Base-by-base conservation (phyloP, 2,888 invertebrate genomes). In the Ellobium chinense region DNA sequence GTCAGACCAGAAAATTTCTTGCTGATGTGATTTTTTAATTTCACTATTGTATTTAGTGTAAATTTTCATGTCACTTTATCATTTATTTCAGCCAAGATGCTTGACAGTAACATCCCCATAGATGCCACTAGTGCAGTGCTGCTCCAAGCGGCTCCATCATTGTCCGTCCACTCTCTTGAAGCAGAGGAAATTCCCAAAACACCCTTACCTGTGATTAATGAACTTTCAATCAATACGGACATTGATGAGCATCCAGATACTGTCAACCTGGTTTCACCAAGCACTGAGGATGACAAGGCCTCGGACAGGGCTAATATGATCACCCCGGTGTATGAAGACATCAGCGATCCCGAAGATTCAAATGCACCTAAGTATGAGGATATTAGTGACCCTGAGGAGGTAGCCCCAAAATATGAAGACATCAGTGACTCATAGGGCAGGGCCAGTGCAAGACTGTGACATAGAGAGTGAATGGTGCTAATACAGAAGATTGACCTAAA, bases 291-390 rank as follows among this genome's bases (percentile, higher is more conserved):
- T 29, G 73, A 73, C 18, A 74, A 39, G 21, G 12, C 27, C 2
- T 39, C 39, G 0, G 39, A 74, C 3, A 63, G 63, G 27, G 31
- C 39, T 31, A 63, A 63, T 29, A 29, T 63, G 29, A 46, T 31
- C n/a, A 58, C 56, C 27, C 58, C 58, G 29, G 58, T 68, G 24
- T 69, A 78, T 70, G 78, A 78, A 31, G 70, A 78, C n/a, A 66
- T 77, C 27, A 77, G 77, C 60, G 77, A 77, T 29, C 68, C 56
- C 46, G 78, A 77, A 37, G 77, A 77, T 56, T 36, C 37, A 5
- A 24, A 31, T 18, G 27, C 21, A 21, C 77, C 54, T 21, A 77
- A 68, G 29, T 77, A 58, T 77, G 65, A 75, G 12, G 75, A 65
- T 18, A 75, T 75, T 0, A 75, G 65, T 65, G 74, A 65, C 3